Base-by-base conservation (phyloP, 2,888 invertebrate species). In the Xanthia togata region DNA sequence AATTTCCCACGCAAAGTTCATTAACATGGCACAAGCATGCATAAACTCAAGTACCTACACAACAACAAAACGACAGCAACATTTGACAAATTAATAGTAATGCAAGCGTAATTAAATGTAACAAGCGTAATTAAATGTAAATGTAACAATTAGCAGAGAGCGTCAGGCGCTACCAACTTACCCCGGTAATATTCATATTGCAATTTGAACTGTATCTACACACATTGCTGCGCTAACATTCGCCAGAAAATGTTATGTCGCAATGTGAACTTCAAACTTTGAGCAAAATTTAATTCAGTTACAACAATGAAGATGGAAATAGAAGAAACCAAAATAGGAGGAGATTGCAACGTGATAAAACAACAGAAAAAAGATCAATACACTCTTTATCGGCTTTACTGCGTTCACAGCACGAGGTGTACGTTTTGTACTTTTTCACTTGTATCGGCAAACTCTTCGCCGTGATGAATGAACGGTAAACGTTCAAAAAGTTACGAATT, bases 371-470 rank as follows among this genome's bases (percentile, higher is more conserved):
- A 72, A 73, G 65, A 79, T 64, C 74, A 79, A 82, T 76, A 79
- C 64, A 63, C 50, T 69, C 41, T 81, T 79, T 77, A 84, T 85
- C 74, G 70, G 69, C 47, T 79, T 74, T 78, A 79, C 67, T 59
- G 50, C 71, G 73, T 74, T 57, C 78, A 69, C 63, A 69, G 65
- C 38, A 41, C 50, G 71, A 69, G 68, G 23, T 57, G 38, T n/a
- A n/a, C 65, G 71, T 73, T 81, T 81, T 86, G 79, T 84, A 65
- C 79, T 77, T 89, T 87, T 90, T 88, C 78, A 82, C 81, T 77
- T 69, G 85, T 84, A 87, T 83, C 87, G 84, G 82, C 79, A 83
- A 86, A 83, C 84, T 84, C 71, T 50, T 72, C 73, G 78, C 76
- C 65, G 76, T 89, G 88, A 87, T 86, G 76, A 81, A 87, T 83